These are phyloP conservation scores for Drosophila trapezifrons DNA, from an alignment of 1,140 invertebrate genomes.

Conservation along the genomic window DNA sequence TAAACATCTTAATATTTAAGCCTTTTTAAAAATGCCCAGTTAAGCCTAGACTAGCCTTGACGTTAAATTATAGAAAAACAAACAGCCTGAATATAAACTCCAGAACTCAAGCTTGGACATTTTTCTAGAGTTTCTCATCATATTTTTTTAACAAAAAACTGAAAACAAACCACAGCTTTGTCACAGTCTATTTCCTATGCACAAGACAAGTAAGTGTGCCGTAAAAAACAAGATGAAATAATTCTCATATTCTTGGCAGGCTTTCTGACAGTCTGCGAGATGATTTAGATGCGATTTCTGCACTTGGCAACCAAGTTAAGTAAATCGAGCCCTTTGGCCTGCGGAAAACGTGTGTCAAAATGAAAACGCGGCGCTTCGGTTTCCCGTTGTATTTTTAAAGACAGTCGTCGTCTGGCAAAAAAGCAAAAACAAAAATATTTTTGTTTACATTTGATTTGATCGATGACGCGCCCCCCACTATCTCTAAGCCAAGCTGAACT, in stretches of 20 bases:
- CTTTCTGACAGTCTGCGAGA: constrained; percentile 14
- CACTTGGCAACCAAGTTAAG: constrained; percentile 56
- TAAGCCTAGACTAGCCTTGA: no score
- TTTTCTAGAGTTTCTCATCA: no score
- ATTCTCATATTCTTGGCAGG: constrained; percentile 21
- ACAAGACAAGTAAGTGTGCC: background rate
- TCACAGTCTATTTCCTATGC: constrained; percentile 18
- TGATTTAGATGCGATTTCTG: constrained; percentile 44
- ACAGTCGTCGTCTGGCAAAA: background rate
- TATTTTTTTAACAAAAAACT: no score
- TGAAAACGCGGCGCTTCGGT: background rate
- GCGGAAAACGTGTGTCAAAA: constrained; percentile 54
- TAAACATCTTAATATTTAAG: no score
- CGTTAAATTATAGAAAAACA: no score
- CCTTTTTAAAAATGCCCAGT: no score
- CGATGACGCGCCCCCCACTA: constrained; percentile 14
- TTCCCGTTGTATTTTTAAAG: constrained; percentile 26
- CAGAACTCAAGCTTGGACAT: no score
- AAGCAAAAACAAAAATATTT: constrained; percentile 67
- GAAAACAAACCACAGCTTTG: background rate
- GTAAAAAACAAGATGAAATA: background rate
- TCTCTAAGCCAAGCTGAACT: background rate
- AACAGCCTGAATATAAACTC: no score
- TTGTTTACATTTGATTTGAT: constrained; percentile 60
- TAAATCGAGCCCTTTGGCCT: constrained; percentile 24